Evolutionary conservation across 2,797 vertebrate genomes (phyloP).

Genomic region (Scolopax rusticola): DNA sequence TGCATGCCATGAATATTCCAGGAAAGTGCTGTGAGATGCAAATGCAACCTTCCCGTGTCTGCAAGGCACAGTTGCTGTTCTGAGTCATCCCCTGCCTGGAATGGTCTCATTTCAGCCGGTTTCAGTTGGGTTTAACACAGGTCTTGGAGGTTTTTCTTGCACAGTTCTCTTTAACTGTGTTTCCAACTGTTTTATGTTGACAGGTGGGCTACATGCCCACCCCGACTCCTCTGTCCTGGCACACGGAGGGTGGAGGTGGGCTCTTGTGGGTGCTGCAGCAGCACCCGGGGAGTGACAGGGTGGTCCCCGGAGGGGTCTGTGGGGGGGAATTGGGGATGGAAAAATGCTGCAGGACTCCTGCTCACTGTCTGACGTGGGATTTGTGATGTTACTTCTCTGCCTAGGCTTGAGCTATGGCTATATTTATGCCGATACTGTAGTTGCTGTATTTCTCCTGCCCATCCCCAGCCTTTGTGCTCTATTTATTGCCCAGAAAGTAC

Average conservation of each 20-base stretch:
- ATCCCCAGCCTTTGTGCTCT: not conserved
- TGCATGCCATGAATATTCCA: not conserved
- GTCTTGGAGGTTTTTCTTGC: not conserved
- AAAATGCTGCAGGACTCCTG: accelerated
- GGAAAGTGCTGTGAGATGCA: not conserved
- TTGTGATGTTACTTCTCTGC: not conserved
- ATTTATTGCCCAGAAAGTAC: not conserved
- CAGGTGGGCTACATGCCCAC: not conserved
- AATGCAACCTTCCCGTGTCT: not conserved
- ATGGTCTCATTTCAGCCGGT: not conserved
- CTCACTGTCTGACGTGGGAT: not conserved
- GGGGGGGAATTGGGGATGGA: not conserved
- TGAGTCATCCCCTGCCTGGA: not conserved
- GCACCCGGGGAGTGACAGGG: too few relatives aligned
- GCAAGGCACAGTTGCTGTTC: accelerated
- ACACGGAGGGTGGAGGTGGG: accelerated
- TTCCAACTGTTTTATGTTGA: not conserved
- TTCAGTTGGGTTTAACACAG: not conserved
- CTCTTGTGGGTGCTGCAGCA: accelerated
- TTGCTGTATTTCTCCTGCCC: not conserved
- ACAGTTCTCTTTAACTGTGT: not conserved
- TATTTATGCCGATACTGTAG: not conserved
- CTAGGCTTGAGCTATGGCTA: not conserved
- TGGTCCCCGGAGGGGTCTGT: accelerated
- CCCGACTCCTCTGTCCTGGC: not conserved